A percentile compares a stretch with the other conserved stretches of the same genome.
Evolutionary conservation across 92 coral and sea anemone species (phyloP).

Genomic region (Paragorgia papillata): DNA sequence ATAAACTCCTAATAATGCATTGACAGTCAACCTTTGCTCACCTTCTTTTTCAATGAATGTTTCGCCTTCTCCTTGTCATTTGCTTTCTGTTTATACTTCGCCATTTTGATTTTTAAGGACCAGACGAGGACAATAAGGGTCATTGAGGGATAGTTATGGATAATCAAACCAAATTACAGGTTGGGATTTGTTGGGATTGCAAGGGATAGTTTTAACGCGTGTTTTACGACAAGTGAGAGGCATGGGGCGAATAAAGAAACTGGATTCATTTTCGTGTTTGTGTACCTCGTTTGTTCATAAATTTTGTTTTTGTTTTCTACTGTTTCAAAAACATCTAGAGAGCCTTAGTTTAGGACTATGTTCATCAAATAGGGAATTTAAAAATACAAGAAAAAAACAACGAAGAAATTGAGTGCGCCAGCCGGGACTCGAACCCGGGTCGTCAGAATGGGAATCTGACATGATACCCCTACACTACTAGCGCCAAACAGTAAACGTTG

Average conservation of each 20-base stretch:
- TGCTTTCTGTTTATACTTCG: conserved; percentile 30
- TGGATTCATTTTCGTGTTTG: no score
- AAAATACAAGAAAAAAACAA: neutral
- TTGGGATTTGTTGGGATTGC: no score
- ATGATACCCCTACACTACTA: conserved; percentile 46
- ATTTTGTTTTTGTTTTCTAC: neutral
- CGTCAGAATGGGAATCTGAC: conserved; percentile 47
- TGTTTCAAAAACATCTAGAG: neutral
- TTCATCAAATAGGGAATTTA: neutral
- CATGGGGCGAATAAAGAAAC: no score
- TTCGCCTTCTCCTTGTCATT: neutral
- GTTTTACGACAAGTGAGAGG: no score
- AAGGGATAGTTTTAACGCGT: no score
- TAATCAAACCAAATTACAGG: no score
- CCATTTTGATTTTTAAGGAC: conserved; percentile 39
- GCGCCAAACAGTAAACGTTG: neutral
- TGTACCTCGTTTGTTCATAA: neutral
- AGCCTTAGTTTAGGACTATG: neutral
- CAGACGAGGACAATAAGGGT: neutral
- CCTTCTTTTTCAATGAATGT: conserved; percentile 15
- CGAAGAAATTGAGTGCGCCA: conserved; percentile 40
- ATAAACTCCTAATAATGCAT: no score
- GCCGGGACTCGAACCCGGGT: conserved; percentile 55
- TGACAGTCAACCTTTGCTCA: no score
- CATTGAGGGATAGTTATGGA: no score